Evolutionary conservation across 2,888 invertebrate species (phyloP).

Genomic region (Rhamphomyia laevipes): DNA sequence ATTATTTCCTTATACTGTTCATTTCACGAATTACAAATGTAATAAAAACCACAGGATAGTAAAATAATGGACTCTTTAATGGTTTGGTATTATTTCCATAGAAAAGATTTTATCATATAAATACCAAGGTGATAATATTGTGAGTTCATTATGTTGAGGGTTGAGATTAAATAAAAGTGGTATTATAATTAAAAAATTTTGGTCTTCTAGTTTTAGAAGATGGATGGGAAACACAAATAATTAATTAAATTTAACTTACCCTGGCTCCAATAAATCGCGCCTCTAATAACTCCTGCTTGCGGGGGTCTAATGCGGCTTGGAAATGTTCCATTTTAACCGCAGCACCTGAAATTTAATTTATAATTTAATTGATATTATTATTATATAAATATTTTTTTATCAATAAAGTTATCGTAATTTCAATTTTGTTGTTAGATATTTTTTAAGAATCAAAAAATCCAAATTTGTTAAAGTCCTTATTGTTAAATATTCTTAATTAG

Average conservation of each 20-base stretch:
- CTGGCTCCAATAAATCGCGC: slow-evolving; percentile 93
- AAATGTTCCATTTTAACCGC: slow-evolving; percentile 94
- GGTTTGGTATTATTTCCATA: background rate
- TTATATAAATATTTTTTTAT: no score
- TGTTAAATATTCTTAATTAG: no score
- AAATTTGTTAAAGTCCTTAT: no score
- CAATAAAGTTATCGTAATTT: no score
- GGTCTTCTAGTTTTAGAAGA: no score
- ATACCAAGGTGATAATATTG: no score
- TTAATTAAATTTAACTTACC: slow-evolving; percentile 49
- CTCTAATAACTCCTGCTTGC: slow-evolving; percentile 97
- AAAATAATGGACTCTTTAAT: background rate
- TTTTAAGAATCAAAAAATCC: no score
- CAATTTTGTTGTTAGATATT: no score
- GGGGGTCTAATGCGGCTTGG: slow-evolving; percentile 93
- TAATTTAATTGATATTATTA: background rate
- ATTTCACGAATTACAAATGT: no score
- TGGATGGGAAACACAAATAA: slow-evolving; percentile 9
- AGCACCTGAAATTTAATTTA: slow-evolving; percentile 52
- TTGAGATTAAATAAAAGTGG: background rate
- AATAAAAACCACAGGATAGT: no score
- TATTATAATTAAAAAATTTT: background rate
- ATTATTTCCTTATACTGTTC: no score
- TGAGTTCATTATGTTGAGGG: no score
- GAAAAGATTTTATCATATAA: background rate